Evolutionary conservation across 2,888 invertebrate genomes (phyloP).

Genomic region (Drosophila dives): DNA sequence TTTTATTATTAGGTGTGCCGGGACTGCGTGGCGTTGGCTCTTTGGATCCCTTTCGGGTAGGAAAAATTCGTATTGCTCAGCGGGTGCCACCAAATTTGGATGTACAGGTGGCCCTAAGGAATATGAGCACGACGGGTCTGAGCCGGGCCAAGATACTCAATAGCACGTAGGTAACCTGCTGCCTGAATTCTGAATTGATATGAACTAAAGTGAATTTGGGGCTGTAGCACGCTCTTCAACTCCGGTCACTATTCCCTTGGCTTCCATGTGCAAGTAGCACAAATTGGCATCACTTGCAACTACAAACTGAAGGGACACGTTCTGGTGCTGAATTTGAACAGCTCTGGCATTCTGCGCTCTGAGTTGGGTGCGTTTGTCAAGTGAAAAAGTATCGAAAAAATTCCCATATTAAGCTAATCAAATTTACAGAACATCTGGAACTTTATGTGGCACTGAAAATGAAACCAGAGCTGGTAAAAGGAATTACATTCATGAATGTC

Average conservation of each 20-base stretch:
- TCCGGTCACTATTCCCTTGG: constrained; percentile 88
- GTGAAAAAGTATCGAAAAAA: neutral
- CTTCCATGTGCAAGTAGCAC: constrained; percentile 87
- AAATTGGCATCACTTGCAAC: constrained; percentile 88
- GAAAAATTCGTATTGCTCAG: constrained; percentile 57
- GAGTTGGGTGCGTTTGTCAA: constrained; percentile 87
- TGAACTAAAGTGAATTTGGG: constrained; percentile 28
- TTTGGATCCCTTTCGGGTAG: constrained; percentile 66
- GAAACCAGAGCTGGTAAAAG: constrained; percentile 32
- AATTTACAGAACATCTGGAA: constrained; percentile 50
- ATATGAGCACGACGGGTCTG: constrained; percentile 55
- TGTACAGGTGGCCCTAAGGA: constrained; percentile 53
- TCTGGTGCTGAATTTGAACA: constrained; percentile 88
- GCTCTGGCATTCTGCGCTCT: constrained; percentile 86
- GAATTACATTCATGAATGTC: constrained; percentile 87
- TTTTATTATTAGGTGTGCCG: constrained; percentile 51
- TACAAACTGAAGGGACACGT: constrained; percentile 89
- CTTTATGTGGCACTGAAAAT: constrained; percentile 46
- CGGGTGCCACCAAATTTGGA: constrained; percentile 51
- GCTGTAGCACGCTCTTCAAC: constrained; percentile 85
- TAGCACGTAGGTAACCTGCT: constrained; percentile 48
- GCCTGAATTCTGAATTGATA: neutral
- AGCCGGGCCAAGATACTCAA: constrained; percentile 54
- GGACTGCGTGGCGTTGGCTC: constrained; percentile 52
- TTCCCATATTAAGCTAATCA: neutral